Evolutionary conservation across 2,797 vertebrate species (phyloP), one percentile per base, ranked within the genome.

Genomic region (Rhabdomys pumilio): DNA sequence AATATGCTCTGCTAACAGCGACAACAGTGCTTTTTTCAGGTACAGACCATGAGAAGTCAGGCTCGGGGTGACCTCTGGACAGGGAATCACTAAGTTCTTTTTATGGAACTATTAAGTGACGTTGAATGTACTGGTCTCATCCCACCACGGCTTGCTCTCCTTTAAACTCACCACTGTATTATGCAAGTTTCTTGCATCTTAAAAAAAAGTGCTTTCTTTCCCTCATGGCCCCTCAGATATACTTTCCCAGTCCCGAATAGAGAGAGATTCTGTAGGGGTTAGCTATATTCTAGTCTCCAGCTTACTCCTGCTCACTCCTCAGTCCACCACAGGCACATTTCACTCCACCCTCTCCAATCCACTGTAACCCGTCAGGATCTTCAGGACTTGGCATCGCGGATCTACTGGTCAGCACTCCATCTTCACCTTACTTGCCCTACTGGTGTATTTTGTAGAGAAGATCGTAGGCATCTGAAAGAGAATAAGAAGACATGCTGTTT

Each of bases 11-110:
- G 94, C 99, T 99, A 26, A 98, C 99, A 8, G 99, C 99, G 29
- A 99, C 99, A 20, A 98, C 98, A 2, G 98, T 99, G 91, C 99
- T 99, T 96, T 99, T 99, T 97, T 99, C 99, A 99, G 99, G 99
- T 99, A 98, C 98, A 95, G 87, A 47, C n/a, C 31, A 9, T 1
- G 0, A 67, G 14, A 0, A 47, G 55, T 61, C 73, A 53, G 76
- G 90, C 20, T 67, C 7, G 85, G 26, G 53, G 73, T 63, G 77
- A 81, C 29, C 63, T 87, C 72, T 91, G 77, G 34, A 77, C 10
- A 3, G 50, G 47, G 84, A 90, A 91, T 55, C 50, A 93, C 72
- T 26, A 94, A 69, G 31, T 59, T 88, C 69, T 75, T 94, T 61
- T 47, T 50, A 83, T 75, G 80, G 31, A 72, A 41, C 90, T 93